Base-by-base conservation (phyloP, 64 coral and sea anemone genomes). In the Montipora cactus region DNA sequence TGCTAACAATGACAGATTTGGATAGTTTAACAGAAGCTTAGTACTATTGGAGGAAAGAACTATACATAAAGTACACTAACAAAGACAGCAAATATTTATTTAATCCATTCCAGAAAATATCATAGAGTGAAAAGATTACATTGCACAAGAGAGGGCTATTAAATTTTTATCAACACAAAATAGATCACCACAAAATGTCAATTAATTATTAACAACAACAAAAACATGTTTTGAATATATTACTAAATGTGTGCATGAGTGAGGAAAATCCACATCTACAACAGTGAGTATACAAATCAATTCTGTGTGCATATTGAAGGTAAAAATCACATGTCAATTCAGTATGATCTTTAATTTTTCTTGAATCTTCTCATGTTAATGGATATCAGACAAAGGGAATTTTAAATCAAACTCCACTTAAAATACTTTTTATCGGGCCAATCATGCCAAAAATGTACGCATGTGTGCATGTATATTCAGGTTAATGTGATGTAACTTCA, bases 171-270 rank as follows among this genome's bases (percentile, higher is more conserved):
- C 25, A 67, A 4, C 44, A 49, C 37, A 85, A 48, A 71, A 85
- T 85, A 69, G 37, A 49, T 20, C 82, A 85, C 47, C 28, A 84
- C 59, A 70, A 19, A 71, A 22, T 49, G 7, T 44, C 13, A 85
- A 85, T 85, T 50, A 85, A 85, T 70, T 85, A 85, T 85, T 85
- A 21, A 85, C 66, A 19, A 49, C 19, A 83, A 85, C 14, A 70
- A 84, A 84, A 50, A 50, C 76, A 78, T 78, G 47, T 78, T 50
- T 7, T 78, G 46, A 78, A 78, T 19, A 78, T 18, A 75, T 75
- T 46, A 75, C 53, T 11, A 57, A 57, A 57, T 57, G 6, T 57
- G 53, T 37, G 11, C 3, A 57, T 57, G 11, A 57, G 2, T 57
- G 53, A 57, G 53, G 11, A 6, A 57, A 8, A 8, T 57, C 11